These are phyloP conservation scores for Poeciliopsis retropinna DNA, from an alignment of 2,113 vertebrate species.

Conservation along the genomic window DNA sequence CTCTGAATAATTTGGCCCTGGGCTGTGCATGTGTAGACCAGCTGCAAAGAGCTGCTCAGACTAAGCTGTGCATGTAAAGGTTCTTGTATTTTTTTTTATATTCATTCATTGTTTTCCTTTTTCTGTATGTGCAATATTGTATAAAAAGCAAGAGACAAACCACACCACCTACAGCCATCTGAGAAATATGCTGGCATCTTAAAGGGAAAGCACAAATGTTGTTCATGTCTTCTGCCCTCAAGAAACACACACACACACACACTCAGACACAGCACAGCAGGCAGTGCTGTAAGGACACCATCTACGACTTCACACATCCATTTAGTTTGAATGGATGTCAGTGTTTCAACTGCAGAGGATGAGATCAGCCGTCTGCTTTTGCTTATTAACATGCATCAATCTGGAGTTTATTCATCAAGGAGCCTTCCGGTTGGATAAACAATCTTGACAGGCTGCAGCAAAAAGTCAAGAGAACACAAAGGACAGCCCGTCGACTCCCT, in stretches of 20 bases:
- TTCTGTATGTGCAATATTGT: slow-evolving; percentile 1
- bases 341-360: slow-evolving; percentile 23
- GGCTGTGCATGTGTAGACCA: slow-evolving; percentile 30
- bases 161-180: slow-evolving; percentile 39
- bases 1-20: slow-evolving; percentile 45
- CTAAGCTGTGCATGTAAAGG: slow-evolving; percentile 12
- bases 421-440: slow-evolving; percentile 32
- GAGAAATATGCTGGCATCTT: slow-evolving; percentile 41
- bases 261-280: slow-evolving; percentile 17
- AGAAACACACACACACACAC: slow-evolving; percentile 19
- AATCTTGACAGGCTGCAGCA: slow-evolving; percentile 21
- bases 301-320: slow-evolving; percentile 38
- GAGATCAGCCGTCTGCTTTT: slow-evolving; percentile 48
- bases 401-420: slow-evolving; percentile 36
- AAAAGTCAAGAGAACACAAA: slow-evolving; percentile 36
- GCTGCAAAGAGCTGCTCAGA: slow-evolving; percentile 40
- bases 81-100: slow-evolving; percentile 11
- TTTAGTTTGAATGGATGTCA: slow-evolving; percentile 13
- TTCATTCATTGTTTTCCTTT: not conserved
- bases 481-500: not conserved
- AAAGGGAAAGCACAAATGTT: slow-evolving; percentile 36
- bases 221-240: slow-evolving; percentile 6
- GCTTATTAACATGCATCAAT: slow-evolving; percentile 45
- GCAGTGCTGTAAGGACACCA: slow-evolving; percentile 12
- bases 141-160: slow-evolving; percentile 25